Evolutionary conservation across 2,113 vertebrate species (phyloP), one percentile per base, ranked within the genome.

Genomic region (Toxotes jaculatrix): DNA sequence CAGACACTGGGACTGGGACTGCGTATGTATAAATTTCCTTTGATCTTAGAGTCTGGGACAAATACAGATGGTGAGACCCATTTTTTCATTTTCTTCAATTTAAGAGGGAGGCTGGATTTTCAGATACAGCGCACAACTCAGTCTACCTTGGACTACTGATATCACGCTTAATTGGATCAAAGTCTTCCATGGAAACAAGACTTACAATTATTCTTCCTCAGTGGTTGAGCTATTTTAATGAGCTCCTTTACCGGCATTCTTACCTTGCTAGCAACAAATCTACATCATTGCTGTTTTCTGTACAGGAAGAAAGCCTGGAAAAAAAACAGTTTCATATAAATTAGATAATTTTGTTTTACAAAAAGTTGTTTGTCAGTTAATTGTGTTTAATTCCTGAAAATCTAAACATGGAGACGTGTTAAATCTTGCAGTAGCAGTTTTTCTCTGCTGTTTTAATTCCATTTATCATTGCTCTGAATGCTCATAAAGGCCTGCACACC

Each of bases 121-220:
- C 56, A 89, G 63, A 83, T 86, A 69, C 7, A 59, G 59, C 59
- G 66, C 74, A 53, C 42, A 60, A 57, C 65, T 81, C 64, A 0
- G 45, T 74, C 84, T 76, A 87, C 79, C 86, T 88, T 65, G 43
- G 70, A 74, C 65, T 75, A 60, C 73, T 84, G 71, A 77, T 89
- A 87, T 86, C 60, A 71, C 14, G 21, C 61, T 56, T 89, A 93
- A 92, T 90, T 93, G 84, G 87, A 91, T 89, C 87, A 93, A 92
- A 86, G 87, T 82, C 66, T 82, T 85, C 69, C 53, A 63, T 61
- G 75, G 65, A 42, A 87, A 82, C 68, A 78, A 82, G 65, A 76
- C 74, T 82, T 62, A 74, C 47, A 89, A 80, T 80, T 80, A 80
- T 76, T 84, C 82, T 81, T 77, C 59, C 74, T 84, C 80, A 62